phyloP scores from a whole-genome alignment of 2,888 invertebrate genomes.

The Morpho helenor region DNA sequence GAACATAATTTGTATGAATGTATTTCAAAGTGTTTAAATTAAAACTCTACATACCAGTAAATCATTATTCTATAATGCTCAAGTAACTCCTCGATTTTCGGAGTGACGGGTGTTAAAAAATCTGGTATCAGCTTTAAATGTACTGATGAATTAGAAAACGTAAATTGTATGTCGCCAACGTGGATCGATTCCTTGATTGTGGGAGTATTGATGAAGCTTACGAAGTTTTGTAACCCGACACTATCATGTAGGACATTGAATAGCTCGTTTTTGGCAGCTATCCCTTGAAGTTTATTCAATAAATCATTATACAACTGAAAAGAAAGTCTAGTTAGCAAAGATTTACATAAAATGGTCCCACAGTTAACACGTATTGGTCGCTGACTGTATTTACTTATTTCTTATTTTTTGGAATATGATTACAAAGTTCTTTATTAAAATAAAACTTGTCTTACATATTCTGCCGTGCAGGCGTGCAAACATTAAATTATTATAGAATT shows the following conservation, averaged over 20 bases:
- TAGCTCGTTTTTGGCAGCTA: conserved; percentile 43
- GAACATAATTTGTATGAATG: too few species aligned
- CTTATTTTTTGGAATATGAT: neutral
- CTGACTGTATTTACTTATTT: neutral
- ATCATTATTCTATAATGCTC: conserved; percentile 83
- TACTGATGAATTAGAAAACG: conserved; percentile 40
- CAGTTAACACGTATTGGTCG: too few species aligned
- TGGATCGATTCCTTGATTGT: conserved; percentile 83
- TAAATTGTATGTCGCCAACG: conserved; percentile 81
- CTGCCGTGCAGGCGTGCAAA: too few species aligned
- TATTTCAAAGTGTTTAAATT: conserved; percentile 24
- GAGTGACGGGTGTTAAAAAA: conserved; percentile 82
- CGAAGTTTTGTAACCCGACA: conserved; percentile 60
- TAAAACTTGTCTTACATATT: too few species aligned
- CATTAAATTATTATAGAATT: too few species aligned
- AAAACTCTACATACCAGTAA: conserved; percentile 68
- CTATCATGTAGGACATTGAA: conserved; percentile 58
- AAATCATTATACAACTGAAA: conserved; percentile 47
- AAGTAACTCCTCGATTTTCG: conserved; percentile 78
- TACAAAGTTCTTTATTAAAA: neutral
- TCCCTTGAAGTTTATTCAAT: conserved; percentile 40
- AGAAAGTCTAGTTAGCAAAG: too few species aligned
- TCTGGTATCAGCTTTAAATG: conserved; percentile 74
- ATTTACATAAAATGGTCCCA: too few species aligned
- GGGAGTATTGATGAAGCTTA: conserved; percentile 74